phyloP scores from a whole-genome alignment of 2,797 vertebrate genomes.

The Sebastes hubbsi region DNA sequence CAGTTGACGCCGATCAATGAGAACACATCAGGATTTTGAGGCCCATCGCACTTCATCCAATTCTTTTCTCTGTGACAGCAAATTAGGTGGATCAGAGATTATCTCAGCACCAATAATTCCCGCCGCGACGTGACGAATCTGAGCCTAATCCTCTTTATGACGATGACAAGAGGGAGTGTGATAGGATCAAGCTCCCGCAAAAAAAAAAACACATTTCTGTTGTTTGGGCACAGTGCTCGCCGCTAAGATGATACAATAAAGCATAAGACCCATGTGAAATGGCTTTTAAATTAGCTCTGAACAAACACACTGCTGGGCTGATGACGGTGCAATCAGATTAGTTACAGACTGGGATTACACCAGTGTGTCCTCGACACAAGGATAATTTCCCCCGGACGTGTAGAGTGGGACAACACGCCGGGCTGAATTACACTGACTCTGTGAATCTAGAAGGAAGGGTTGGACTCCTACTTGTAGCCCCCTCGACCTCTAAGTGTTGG shows the following conservation, averaged over 20 bases:
- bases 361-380: conserved; percentile 46
- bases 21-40: neutral
- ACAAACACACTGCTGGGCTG: conserved; percentile 36
- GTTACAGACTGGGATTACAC: conserved; percentile 73
- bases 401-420: conserved; percentile 4
- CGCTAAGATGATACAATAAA: conserved; percentile 38
- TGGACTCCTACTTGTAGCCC: neutral
- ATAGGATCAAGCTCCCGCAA: conserved; percentile 49
- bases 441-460: conserved; percentile 19
- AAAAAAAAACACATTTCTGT: conserved; percentile 15
- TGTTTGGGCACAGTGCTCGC: conserved; percentile 24
- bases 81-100: conserved; percentile 70
- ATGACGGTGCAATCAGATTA: conserved; percentile 68
- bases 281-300: conserved; percentile 57
- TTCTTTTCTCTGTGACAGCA: conserved; percentile 27
- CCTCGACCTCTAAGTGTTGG: neutral
- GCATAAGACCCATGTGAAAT: conserved; percentile 44
- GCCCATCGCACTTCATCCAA: conserved; percentile 19
- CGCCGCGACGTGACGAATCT: conserved; percentile 52
- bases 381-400: conserved; percentile 25
- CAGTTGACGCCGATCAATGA: conserved; percentile 27
- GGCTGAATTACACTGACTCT: conserved; percentile 52
- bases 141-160: conserved; percentile 67
- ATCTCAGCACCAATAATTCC: conserved; percentile 52
- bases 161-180: conserved; percentile 30